Percentiles rank a stretch among this genome's conserved stretches.
These are phyloP conservation scores for Otolemur garnettii DNA, from an alignment of 2,113 vertebrate species.

Conservation along the genomic window DNA sequence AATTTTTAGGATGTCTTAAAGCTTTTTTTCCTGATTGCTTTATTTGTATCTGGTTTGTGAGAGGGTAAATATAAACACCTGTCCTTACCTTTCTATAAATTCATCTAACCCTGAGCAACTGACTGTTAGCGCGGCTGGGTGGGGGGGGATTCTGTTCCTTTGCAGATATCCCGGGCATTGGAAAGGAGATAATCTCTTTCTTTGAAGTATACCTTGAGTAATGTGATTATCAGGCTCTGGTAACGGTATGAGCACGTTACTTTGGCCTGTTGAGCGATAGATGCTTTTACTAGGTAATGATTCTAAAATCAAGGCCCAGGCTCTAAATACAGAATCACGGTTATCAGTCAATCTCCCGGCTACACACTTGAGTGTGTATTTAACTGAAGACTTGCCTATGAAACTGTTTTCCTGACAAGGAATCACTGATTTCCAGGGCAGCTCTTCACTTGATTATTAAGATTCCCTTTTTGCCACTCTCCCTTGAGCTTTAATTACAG, in stretches of 20 bases:
- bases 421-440: conserved; percentile 72
- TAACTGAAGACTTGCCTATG: conserved; percentile 61
- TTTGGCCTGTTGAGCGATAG: background rate
- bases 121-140: background rate
- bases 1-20: background rate
- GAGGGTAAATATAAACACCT: background rate
- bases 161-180: background rate
- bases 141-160: background rate
- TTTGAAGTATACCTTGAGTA: background rate
- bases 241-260: background rate
- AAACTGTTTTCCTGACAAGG: conserved; percentile 84
- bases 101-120: background rate
- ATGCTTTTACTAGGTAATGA: background rate
- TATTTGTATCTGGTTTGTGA: background rate
- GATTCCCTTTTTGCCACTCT: conserved; percentile 80
- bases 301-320: background rate
- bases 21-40: background rate
- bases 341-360: background rate
- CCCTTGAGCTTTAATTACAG: conserved; percentile 91
- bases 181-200: background rate
- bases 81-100: background rate
- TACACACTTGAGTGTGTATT: background rate
- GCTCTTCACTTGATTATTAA: conserved; percentile 85
- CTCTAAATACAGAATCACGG: background rate
- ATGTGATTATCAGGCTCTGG: background rate